Evolutionary conservation across 2,113 vertebrate genomes (phyloP).

Genomic region (Struthidea cinerea): DNA sequence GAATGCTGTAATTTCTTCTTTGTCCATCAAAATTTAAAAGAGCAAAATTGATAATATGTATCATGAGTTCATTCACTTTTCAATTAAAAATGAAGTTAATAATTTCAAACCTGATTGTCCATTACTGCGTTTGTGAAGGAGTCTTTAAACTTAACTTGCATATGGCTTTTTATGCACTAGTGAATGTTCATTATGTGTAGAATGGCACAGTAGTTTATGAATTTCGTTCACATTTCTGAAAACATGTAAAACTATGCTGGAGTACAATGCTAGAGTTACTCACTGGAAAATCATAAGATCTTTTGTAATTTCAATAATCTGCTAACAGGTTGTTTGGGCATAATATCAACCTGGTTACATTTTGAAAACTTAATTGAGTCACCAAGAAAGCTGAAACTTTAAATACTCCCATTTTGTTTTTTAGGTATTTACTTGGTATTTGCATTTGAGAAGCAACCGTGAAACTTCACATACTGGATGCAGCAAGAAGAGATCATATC

Average conservation of each 20-base stretch:
- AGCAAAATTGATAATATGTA: background rate
- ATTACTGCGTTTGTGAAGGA: background rate
- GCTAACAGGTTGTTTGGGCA: background rate
- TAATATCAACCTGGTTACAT: background rate
- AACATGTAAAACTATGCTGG: background rate
- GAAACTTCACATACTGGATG: background rate
- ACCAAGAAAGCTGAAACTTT: background rate
- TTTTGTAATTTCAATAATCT: background rate
- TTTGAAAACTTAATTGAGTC: background rate
- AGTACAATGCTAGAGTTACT: background rate
- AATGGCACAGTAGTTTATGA: background rate
- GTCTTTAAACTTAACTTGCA: background rate
- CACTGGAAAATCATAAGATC: background rate
- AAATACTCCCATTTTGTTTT: background rate
- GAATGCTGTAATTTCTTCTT: background rate
- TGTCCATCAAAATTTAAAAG: background rate
- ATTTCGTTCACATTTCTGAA: background rate
- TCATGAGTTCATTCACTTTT: background rate
- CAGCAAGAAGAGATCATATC: constrained; percentile 18
- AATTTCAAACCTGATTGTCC: background rate
- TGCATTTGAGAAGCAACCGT: constrained; percentile 88
- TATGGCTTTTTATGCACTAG: background rate
- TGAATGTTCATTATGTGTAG: background rate
- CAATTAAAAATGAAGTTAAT: background rate
- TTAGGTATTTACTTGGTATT: constrained; percentile 95